Evolutionary conservation across 2,113 vertebrate genomes (phyloP), one percentile per base, ranked within the genome.

Genomic region (Coreoperca whiteheadi): DNA sequence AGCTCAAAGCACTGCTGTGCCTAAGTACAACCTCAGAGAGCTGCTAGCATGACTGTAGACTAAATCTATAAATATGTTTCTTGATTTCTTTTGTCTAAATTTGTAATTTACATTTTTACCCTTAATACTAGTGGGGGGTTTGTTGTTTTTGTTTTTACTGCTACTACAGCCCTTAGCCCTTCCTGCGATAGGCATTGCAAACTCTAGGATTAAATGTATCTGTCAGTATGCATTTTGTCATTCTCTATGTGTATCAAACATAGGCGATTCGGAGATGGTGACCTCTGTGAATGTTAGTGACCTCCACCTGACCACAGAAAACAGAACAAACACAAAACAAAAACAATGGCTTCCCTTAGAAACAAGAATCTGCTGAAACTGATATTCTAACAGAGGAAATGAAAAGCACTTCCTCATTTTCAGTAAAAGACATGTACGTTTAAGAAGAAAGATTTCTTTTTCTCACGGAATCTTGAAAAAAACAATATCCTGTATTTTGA

Each of bases 341-440:
- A 61, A 14, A 64, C 34, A 23, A 41, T 16, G 2, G 28, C 20
- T 74, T 75, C 43, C 39, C 32, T 14, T 25, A 51, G 39, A 60
- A 78, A 72, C 1, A 63, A 53, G 48, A 81, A 66, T 72, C 15
- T 53, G 79, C 30, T 30, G 48, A 85, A 76, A 50, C 8, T 34
- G 25, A 50, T 81, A 71, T 73, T 83, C 56, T 78, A 54, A 87
- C 54, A 69, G 81, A 73, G 68, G 68, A 82, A 87, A 82, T 63
- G 37, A 87, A 37, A 72, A 50, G 14, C 41, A 80, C 50, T 86
- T 89, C 87, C 56, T 74, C 76, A 48, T 81, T 86, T 81, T 82
- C 23, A 46, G 37, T 32, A 57, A 81, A 83, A 2, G 2, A 16
- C 8, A n/a, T 51, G 18, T 53, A 60, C 7, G 10, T 56, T 61